Evolutionary conservation across 2,888 invertebrate species (phyloP), one percentile per base, ranked within the genome.

Genomic region (Lycia hirtaria): DNA sequence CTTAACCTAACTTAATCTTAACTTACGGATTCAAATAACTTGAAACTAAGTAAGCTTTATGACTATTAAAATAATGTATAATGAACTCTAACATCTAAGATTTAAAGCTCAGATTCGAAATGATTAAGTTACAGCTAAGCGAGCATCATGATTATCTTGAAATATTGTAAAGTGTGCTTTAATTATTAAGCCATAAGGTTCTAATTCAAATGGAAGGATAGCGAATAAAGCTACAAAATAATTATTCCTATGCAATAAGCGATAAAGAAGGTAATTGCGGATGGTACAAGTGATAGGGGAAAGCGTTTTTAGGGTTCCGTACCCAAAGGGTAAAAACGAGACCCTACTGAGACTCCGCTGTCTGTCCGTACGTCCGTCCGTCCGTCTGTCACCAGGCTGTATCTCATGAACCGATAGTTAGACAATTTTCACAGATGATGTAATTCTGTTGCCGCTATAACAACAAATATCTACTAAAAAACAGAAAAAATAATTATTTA

Each of bases 211-310:
- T n/a, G 28, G 22, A 22, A 24, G 14, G 24, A 7, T 35, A 14
- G 24, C 55, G 33, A 47, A 60, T 57, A 57, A 56, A 50, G 54
- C 51, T 45, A 60, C 55, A 44, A 61, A 68, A 68, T 71, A 64
- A 69, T 73, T 66, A 65, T 68, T 67, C 63, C 60, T 71, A 64
- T 50, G 67, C 61, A 69, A 67, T 69, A 56, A 52, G 45, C 63
- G 59, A 69, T 68, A 67, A 70, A 62, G 54, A 64, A 63, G 49
- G 64, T 59, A 19, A 44, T 40, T 43, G 37, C 14, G 41, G 15
- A 47, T 60, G 65, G 71, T 62, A 20, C 26, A 45, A 56, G 32
- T 32, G 24, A 49, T 10, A 26, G 15, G 1, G 2, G 5, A 4
- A n/a, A 43, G 43, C 43, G 52, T 19, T 33, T 10, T 33, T 15